phyloP scores from a whole-genome alignment of 2,888 invertebrate species.

The Nephrotoma flavescens region DNA sequence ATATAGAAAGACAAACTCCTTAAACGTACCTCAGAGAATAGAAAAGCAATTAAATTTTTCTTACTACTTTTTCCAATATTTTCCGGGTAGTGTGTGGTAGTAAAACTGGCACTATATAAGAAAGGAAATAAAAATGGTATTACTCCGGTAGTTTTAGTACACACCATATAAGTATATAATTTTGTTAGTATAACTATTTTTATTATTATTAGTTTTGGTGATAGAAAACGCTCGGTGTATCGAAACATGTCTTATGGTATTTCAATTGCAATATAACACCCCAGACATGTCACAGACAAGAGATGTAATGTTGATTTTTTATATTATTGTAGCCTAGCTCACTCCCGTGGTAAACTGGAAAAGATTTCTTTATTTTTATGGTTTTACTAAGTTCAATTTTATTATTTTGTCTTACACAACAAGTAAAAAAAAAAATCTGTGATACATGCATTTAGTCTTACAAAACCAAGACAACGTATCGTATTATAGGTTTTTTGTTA shows the following conservation, averaged over 20 bases:
- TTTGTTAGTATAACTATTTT: not conserved
- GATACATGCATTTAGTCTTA: not conserved
- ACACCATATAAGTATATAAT: not conserved
- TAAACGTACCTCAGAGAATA: constrained; percentile 1
- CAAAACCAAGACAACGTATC: not conserved
- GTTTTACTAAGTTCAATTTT: not conserved
- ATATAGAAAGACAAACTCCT: not conserved
- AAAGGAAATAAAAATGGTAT: not conserved
- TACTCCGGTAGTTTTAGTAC: not conserved
- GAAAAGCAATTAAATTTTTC: constrained; percentile 1
- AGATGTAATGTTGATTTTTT: not conserved
- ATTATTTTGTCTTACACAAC: not conserved
- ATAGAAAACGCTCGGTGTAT: not conserved
- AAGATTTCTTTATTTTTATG: not conserved
- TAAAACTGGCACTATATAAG: not conserved
- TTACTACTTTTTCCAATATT: not conserved
- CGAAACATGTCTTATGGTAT: not conserved
- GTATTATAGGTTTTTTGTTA: not conserved
- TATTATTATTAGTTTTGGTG: not conserved
- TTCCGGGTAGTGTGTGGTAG: not conserved
- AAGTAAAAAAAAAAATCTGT: not conserved
- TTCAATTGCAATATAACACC: not conserved
- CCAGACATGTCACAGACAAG: not conserved
- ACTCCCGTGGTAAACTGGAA: not conserved
- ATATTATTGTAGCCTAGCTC: not conserved